Evolutionary conservation across 2,797 vertebrate species (phyloP).

Genomic region (Phyllotis vaccarum): DNA sequence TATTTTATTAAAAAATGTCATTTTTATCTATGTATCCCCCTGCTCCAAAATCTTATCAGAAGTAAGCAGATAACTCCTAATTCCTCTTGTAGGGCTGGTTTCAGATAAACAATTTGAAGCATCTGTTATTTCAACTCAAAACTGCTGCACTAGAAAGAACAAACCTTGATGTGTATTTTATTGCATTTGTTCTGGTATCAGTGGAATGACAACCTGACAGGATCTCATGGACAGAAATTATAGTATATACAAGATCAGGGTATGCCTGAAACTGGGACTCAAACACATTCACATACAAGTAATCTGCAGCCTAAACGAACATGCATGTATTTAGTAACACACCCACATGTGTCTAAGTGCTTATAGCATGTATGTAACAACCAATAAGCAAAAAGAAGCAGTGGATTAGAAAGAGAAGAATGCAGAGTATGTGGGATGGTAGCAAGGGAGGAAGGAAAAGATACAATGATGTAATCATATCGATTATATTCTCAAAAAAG

Average conservation of each 20-base stretch:
- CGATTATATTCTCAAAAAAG: neutral
- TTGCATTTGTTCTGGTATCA: slow-evolving; percentile 41
- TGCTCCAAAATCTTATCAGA: slow-evolving; percentile 69
- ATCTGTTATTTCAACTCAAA: slow-evolving; percentile 79
- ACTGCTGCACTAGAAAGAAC: slow-evolving; percentile 74
- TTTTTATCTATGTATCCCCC: too few species aligned
- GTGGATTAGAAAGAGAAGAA: neutral
- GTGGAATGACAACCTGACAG: slow-evolving; percentile 33
- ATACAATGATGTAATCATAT: neutral
- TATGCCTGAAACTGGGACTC: slow-evolving; percentile 39
- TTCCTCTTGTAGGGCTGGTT: slow-evolving; percentile 68
- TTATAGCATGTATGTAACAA: neutral
- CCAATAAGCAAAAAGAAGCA: neutral
- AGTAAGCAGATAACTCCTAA: slow-evolving; percentile 70
- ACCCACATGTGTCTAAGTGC: neutral
- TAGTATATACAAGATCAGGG: neutral
- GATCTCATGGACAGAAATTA: neutral
- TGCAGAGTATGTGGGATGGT: neutral
- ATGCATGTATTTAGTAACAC: neutral
- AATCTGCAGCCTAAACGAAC: neutral
- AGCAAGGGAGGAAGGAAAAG: neutral
- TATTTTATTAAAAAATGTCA: too few species aligned
- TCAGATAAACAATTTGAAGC: slow-evolving; percentile 65
- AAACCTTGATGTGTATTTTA: slow-evolving; percentile 67
- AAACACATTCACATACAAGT: neutral